A percentile compares a stretch with the other conserved stretches of the same genome.
Conservation (phyloP, 2,113 vertebrate species). For the Oncorhynchus nerka region DNA sequence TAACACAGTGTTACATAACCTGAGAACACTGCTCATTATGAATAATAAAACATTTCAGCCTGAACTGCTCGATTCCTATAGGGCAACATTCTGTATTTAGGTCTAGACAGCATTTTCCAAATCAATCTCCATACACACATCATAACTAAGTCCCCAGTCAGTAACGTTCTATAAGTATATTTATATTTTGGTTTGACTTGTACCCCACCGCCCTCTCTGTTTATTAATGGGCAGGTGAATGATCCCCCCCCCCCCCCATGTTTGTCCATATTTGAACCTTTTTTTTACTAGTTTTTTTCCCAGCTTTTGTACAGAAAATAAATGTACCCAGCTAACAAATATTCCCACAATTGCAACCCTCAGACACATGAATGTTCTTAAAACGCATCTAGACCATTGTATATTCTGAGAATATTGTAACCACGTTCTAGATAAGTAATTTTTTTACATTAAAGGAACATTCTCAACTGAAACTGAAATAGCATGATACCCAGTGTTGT, state of each 20-base stretch:
- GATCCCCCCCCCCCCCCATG: neutral
- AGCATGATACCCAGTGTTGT: too few species aligned
- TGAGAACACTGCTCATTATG: neutral
- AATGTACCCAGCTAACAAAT: constrained; percentile 38
- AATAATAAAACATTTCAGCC: neutral
- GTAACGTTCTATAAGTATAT: neutral
- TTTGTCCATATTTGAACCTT: constrained; percentile 1
- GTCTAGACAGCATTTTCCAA: neutral
- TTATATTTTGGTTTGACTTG: neutral
- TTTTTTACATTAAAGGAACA: too few species aligned
- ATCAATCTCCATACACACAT: neutral
- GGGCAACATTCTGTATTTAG: neutral
- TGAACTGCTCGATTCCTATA: neutral
- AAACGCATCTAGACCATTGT: too few species aligned
- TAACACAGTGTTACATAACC: neutral
- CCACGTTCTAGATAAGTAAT: too few species aligned
- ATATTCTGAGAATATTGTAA: too few species aligned
- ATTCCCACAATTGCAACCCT: too few species aligned
- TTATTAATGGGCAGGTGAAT: constrained; percentile 13
- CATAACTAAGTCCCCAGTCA: neutral
- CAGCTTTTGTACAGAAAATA: constrained; percentile 3
- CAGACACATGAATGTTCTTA: neutral
- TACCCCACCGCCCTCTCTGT: neutral
- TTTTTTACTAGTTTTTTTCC: constrained; percentile 10
- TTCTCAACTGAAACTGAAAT: too few species aligned